Evolutionary conservation across 1,140 invertebrate genomes (phyloP), one percentile per base, ranked within the genome.

Genomic region (Zaprionus taronus): DNA sequence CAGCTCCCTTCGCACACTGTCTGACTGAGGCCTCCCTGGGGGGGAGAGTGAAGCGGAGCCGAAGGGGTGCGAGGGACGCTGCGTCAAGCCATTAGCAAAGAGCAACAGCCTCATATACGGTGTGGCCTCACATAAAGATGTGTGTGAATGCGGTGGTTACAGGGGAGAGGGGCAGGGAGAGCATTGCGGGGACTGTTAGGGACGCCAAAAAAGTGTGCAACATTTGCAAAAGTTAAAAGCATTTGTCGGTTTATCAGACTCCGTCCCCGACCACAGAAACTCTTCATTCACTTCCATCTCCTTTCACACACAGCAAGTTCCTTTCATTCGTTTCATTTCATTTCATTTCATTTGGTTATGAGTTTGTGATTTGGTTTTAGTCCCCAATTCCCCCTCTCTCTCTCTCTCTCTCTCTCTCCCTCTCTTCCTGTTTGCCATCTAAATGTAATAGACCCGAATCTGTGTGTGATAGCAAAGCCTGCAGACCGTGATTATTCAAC

Each of bases 171-270:
- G 4, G 47, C 1, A 1, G 0, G 20, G 0, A 0, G 11, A 0
- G 11, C 6, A 20, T 9, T 7, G 47, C 9, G 47, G 47, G 47
- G 11, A 4, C 20, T n/a, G 47, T 11, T 11, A 2, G 20, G 63
- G 22, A 55, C 55, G 57, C 74, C 77, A 20, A 78, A 89, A 89
- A 89, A 79, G 80, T 83, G 76, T 87, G 80, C 80, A 75, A 63
- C 60, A 82, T 82, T 86, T 80, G 79, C 60, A 36, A 70, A 84
- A 84, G 84, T 72, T 89, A 79, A 89, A 90, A 89, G 81, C 85
- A 84, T 89, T 79, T 81, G 73, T 60, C 72, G 69, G 77, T 67
- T 69, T 77, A 56, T 61, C 75, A 77, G 55, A 34, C 26, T n/a
- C 51, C 65, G 36, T 61, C 20, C 26, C 58, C 56, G 17, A 28